Base-by-base conservation (phyloP, 2,113 vertebrate species). In the Probosciger aterrimus region DNA sequence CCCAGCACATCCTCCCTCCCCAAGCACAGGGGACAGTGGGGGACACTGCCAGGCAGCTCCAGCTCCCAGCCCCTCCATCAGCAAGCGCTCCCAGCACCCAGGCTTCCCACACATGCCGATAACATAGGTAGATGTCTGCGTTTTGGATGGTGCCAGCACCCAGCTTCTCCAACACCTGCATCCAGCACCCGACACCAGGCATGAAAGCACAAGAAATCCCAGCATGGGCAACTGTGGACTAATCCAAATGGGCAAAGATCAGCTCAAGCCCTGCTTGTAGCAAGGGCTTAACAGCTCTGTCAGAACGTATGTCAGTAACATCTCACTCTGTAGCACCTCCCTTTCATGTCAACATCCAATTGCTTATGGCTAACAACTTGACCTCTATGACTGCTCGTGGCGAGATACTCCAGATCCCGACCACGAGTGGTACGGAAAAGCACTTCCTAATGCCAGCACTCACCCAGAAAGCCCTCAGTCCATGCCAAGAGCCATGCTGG, bases 221-320 rank as follows among this genome's bases (percentile, higher is more conserved):
- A 31, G 75, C 2, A 10, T 33, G 39, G 82, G 68, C 86, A 92
- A 73, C 53, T 6, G 37, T 0, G 43, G 86, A 27, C 64, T 55
- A 64, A 65, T 35, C 35, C 2, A 4, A 77, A 10, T 0, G 9
- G 89, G 24, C 83, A 79, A 33, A 78, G 84, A 68, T 9, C 83
- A 85, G 86, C 86, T 53, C 39, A 3, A 75, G 65, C 33, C 75
- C 85, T 65, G 88, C 43, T 81, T 60, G 80, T 57, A 87, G 74
- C 83, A 23, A 71, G 65, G 33, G 81, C 77, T 95, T 55, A 70
- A 71, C 86, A 84, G 91, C 81, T 90, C 94, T 85, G 52, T 71
- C 84, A 64, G 67, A 55, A 91, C 10, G 7, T 18, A 17, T 24
- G 78, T 75, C 89, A 49, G 85, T 16, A 82, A 11, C 70, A 5